These are phyloP conservation scores for Nymphalis urticae DNA, from an alignment of 2,888 invertebrate genomes.

Conservation along the genomic window DNA sequence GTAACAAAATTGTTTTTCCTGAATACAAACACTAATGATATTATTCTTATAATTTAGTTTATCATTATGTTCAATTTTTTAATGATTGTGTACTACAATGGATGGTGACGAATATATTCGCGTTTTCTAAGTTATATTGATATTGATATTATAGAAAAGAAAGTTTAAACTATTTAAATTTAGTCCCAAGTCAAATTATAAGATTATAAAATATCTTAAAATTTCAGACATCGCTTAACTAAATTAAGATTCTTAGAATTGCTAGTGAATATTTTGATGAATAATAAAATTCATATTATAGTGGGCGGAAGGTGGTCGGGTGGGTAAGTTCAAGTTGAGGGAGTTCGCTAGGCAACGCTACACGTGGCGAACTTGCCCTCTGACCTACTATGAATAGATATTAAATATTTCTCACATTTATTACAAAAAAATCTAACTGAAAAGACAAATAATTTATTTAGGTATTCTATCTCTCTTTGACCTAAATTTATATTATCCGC, in stretches of 20 bases:
- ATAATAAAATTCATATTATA: constrained; percentile 22
- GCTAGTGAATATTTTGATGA: constrained; percentile 8
- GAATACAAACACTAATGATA: no score
- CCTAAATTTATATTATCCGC: no score
- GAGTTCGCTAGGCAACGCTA: constrained; percentile 40
- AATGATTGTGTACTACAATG: no score
- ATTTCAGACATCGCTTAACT: neutral
- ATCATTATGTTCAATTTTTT: no score
- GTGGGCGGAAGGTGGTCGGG: constrained; percentile 2
- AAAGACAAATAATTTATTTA: neutral
- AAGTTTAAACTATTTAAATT: neutral
- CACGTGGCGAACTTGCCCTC: constrained; percentile 27
- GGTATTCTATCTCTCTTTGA: neutral
- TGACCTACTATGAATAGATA: constrained; percentile 14
- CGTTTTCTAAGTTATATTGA: no score
- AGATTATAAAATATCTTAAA: neutral
- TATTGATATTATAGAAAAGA: no score
- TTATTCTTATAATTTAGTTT: no score
- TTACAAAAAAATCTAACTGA: neutral
- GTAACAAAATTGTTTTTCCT: no score
- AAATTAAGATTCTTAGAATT: neutral
- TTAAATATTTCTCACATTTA: neutral
- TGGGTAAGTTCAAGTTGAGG: constrained; percentile 15
- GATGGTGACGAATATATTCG: no score
- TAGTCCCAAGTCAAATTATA: neutral